Evolutionary conservation across 2,797 vertebrate genomes (phyloP), one percentile per base, ranked within the genome.

Genomic region (Gymnocypris eckloni): DNA sequence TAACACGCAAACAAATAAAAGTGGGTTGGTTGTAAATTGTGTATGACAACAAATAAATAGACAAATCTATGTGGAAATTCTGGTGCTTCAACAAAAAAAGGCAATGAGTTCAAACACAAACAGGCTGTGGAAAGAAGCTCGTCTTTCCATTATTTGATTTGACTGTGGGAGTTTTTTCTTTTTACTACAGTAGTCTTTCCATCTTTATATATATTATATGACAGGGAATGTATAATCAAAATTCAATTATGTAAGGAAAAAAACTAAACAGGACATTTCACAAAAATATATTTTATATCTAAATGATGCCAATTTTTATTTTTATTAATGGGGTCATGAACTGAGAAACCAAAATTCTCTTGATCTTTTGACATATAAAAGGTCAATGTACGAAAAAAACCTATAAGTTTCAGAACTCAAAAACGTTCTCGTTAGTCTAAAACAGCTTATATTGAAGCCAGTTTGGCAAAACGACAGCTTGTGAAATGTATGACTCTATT

Each of bases 41-140:
- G 22, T 64, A 70, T 64, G 50, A 73, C 75, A 83, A 56, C 43
- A 71, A 79, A 83, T 71, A 83, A 83, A 83, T 39, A 33, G 64
- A 72, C 76, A 83, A 82, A 73, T 71, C 52, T 83, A 54, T 12
- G 28, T 72, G 76, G 28, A 64, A 45, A 72, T 67, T 67, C 33
- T 45, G 52, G 18, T 56, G 67, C 33, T 33, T 56, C 18, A 48
- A 64, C 33, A 41, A 83, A 79, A 77, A 83, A 54, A 22, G 15
- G 11, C 6, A n/a, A 48, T 2, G 1, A 78, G 75, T 76, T 54
- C 20, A 76, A 77, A 77, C 59, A 76, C 48, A 52, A 81, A 41
- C n/a, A 69, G 20, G 52, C 50, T 56, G 41, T 13, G 59, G 28
- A 43, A 67, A 43, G 45, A 18, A 66, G 56, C 13, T 10, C 0